phyloP scores from a whole-genome alignment of 2,888 invertebrate species.

The Drosophila trichaetosa region DNA sequence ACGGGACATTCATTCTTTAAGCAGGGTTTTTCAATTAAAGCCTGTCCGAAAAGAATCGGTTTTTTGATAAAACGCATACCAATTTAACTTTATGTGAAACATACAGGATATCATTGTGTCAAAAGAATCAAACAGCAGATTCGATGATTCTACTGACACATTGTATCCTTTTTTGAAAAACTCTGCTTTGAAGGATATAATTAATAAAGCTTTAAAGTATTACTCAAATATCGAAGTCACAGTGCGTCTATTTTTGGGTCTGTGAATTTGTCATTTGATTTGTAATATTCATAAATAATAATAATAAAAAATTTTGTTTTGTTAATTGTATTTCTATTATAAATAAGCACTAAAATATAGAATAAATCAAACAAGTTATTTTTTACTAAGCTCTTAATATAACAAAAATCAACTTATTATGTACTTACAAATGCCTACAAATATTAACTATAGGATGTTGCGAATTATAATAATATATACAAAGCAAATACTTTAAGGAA shows the following conservation, averaged over 20 bases:
- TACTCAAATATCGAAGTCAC: constrained; percentile 66
- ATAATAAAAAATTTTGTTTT: background rate
- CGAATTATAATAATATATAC: constrained; percentile 27
- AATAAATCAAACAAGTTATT: constrained; percentile 6
- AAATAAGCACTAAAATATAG: background rate
- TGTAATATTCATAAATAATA: constrained; percentile 59
- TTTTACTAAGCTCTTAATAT: constrained; percentile 4
- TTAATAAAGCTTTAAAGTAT: constrained; percentile 45
- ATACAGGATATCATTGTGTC: background rate
- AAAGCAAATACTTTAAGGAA: constrained; percentile 43
- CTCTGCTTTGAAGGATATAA: background rate
- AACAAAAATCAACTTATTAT: constrained; percentile 7
- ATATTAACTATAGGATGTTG: constrained; percentile 46
- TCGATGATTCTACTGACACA: background rate
- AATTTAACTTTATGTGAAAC: background rate
- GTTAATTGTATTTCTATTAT: background rate
- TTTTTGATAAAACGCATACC: background rate
- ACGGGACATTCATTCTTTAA: background rate
- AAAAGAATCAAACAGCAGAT: background rate
- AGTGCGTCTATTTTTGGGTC: constrained; percentile 75
- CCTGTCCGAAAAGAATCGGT: no score
- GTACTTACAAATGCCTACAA: constrained; percentile 13
- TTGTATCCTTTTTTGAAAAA: background rate
- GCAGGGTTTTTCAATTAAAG: background rate
- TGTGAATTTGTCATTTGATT: constrained; percentile 65